Percentiles rank a stretch among this genome's conserved stretches.
Conservation (phyloP, 2,888 invertebrate species). For the Labia minor region DNA sequence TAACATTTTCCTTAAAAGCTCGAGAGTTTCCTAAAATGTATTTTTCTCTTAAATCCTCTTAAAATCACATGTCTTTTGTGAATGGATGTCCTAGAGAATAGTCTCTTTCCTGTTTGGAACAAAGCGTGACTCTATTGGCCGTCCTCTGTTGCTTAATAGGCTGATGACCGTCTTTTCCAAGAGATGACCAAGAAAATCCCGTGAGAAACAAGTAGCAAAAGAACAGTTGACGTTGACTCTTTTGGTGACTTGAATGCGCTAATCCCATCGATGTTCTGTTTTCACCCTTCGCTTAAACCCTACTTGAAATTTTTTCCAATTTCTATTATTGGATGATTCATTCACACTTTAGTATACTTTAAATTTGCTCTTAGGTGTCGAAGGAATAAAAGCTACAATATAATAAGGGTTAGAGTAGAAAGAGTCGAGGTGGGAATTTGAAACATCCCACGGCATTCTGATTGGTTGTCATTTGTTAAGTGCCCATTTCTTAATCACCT, state of each 20-base stretch:
- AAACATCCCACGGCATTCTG: not conserved
- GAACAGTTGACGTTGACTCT: not conserved
- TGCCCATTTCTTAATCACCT: not conserved
- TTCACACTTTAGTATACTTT: no score
- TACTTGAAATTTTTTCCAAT: not conserved
- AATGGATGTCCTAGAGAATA: no score
- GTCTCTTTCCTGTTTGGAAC: not conserved
- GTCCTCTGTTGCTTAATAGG: not conserved
- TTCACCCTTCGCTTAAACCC: not conserved
- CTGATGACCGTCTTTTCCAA: not conserved
- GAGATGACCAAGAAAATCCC: not conserved
- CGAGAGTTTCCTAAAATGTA: no score
- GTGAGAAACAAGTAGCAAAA: not conserved
- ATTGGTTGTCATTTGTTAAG: not conserved
- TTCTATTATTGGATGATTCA: no score
- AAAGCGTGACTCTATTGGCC: constrained; percentile 1
- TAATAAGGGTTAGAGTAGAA: not conserved
- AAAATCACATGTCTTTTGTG: no score
- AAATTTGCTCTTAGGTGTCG: no score
- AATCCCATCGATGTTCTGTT: not conserved
- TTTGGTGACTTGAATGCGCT: constrained; percentile 6
- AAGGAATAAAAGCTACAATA: no score
- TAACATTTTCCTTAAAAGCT: no score
- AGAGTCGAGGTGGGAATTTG: constrained; percentile 8
- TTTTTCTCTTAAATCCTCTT: no score